phyloP scores from a whole-genome alignment of 2,113 vertebrate species.

The Notothenia coriiceps region DNA sequence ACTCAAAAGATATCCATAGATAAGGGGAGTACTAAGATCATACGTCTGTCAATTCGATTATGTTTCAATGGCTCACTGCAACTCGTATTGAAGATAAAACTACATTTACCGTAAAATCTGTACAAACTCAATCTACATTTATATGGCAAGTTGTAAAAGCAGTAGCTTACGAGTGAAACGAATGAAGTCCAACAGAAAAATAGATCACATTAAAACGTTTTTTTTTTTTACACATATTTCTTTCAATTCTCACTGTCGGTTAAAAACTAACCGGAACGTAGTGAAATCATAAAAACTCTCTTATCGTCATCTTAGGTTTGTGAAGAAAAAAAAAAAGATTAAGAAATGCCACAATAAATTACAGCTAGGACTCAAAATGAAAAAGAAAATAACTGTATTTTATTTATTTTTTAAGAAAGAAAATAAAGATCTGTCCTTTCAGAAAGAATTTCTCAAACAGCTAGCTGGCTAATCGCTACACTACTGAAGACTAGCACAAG shows the following conservation, averaged over 20 bases:
- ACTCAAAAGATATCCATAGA: constrained; percentile 42
- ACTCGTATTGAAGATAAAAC: constrained; percentile 70
- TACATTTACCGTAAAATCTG: constrained; percentile 79
- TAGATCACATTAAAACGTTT: constrained; percentile 68
- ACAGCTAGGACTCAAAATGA: constrained; percentile 72
- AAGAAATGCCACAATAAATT: constrained; percentile 81
- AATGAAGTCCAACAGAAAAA: constrained; percentile 61
- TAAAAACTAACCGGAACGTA: constrained; percentile 61
- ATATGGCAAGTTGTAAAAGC: constrained; percentile 78
- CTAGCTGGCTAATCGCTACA: constrained; percentile 75
- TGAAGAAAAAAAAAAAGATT: constrained; percentile 58
- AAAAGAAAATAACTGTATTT: constrained; percentile 44
- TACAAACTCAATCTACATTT: constrained; percentile 78
- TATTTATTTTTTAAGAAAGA: constrained; percentile 5
- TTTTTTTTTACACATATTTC: constrained; percentile 60
- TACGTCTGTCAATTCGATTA: constrained; percentile 64
- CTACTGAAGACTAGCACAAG: constrained; percentile 76
- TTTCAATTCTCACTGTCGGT: constrained; percentile 64
- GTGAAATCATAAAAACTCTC: constrained; percentile 74
- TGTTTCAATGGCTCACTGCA: constrained; percentile 76
- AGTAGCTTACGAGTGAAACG: constrained; percentile 62
- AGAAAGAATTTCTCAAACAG: constrained; percentile 65
- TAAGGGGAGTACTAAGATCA: constrained; percentile 52
- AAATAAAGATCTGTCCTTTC: constrained; percentile 65
- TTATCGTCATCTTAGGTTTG: constrained; percentile 68